phyloP scores from a whole-genome alignment of 2,113 vertebrate genomes.

The Crotalus helleri region DNA sequence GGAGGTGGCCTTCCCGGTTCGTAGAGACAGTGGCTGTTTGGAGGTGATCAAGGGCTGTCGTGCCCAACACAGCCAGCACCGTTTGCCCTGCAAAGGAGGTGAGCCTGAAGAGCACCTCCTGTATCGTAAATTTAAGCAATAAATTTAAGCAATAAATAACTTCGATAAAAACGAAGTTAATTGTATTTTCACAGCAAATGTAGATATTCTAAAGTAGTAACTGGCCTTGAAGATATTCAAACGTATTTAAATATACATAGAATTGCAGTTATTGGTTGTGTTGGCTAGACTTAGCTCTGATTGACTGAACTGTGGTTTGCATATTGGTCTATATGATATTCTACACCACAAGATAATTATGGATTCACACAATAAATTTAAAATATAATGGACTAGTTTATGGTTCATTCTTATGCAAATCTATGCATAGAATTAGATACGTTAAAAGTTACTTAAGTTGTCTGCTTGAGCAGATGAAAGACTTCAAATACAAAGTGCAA shows the following conservation, averaged over 20 bases:
- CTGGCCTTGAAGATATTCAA: not conserved
- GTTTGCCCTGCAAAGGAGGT: conserved; percentile 26
- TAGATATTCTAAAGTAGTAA: not conserved
- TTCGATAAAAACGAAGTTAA: not conserved
- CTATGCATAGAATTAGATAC: not conserved
- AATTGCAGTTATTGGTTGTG: not conserved
- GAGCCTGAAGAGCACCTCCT: not conserved
- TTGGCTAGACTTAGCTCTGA: not conserved
- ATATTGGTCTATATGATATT: not conserved
- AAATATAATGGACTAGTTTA: not conserved
- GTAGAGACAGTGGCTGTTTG: conserved; percentile 10
- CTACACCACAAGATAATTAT: not conserved
- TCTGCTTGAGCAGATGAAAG: not conserved
- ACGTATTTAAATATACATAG: not conserved
- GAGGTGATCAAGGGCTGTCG: conserved; percentile 19
- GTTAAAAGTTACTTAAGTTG: not conserved
- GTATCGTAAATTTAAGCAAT: not conserved
- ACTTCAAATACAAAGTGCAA: not conserved
- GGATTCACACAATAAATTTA: not conserved
- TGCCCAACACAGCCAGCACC: conserved; percentile 8
- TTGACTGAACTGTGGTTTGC: not conserved
- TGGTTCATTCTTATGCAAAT: not conserved
- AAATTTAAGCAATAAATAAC: no score
- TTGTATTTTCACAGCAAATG: not conserved
- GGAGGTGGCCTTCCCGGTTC: conserved; percentile 9